phyloP scores from a whole-genome alignment of 2,888 invertebrate genomes.

The Priocnemis perturbator region DNA sequence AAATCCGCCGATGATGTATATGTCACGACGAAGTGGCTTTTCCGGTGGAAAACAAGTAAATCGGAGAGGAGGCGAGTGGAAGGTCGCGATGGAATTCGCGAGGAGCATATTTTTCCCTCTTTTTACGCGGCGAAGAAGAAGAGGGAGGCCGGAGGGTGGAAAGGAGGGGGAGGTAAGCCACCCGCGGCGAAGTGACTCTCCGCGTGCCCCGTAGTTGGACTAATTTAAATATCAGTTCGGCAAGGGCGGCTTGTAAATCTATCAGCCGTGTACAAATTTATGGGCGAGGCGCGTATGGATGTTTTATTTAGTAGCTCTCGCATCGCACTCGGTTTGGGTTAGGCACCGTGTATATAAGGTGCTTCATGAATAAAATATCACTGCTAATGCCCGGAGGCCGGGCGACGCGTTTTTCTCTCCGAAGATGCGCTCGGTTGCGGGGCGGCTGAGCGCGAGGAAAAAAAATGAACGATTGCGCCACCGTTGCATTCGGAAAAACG shows the following conservation, averaged over 20 bases:
- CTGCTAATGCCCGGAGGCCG: constrained; percentile 72
- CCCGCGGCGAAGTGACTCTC: constrained; percentile 59
- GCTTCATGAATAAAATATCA: constrained; percentile 75
- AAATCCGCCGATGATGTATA: constrained; percentile 42
- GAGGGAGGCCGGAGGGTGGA: not conserved
- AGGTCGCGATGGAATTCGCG: constrained; percentile 37
- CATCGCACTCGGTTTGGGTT: constrained; percentile 51
- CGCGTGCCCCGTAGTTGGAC: constrained; percentile 66
- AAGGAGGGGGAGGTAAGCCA: constrained; percentile 40
- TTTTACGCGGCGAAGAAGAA: constrained; percentile 10
- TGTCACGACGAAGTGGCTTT: constrained; percentile 31
- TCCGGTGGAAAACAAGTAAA: not conserved
- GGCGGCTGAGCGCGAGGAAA: constrained; percentile 26
- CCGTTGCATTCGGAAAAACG: constrained; percentile 62
- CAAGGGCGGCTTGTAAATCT: constrained; percentile 74
- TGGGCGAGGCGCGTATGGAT: constrained; percentile 70
- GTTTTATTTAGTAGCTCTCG: constrained; percentile 73
- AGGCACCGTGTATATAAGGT: constrained; percentile 65
- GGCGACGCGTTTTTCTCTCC: constrained; percentile 70
- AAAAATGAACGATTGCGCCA: constrained; percentile 61
- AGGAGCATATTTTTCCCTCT: constrained; percentile 61
- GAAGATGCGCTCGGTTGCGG: constrained; percentile 59
- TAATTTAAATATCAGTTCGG: constrained; percentile 75
- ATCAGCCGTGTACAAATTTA: constrained; percentile 73
- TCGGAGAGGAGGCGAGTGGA: too few relatives aligned